Evolutionary conservation across 2,888 invertebrate genomes (phyloP).

Genomic region (Metalampra italica): DNA sequence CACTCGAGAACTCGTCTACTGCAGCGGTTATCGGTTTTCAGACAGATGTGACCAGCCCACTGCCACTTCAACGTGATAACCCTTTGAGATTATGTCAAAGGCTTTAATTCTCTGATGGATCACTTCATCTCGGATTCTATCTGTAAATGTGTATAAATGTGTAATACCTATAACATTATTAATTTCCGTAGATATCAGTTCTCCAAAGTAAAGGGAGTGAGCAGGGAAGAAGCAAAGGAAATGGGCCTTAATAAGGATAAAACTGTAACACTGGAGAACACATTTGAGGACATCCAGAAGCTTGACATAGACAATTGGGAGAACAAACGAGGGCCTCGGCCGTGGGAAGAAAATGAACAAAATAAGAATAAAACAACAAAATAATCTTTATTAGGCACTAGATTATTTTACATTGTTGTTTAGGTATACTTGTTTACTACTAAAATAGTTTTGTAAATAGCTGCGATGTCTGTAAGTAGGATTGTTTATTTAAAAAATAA

Average conservation of each 20-base stretch:
- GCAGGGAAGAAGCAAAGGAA: conserved; percentile 82
- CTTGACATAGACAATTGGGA: conserved; percentile 91
- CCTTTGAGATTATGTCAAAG: too few species aligned
- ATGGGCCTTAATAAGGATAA: conserved; percentile 82
- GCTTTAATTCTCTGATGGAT: too few species aligned
- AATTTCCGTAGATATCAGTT: conserved; percentile 73
- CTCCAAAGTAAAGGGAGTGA: conserved; percentile 76
- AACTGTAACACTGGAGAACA: conserved; percentile 85
- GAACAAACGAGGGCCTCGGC: conserved; percentile 90
- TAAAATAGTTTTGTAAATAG: too few species aligned
- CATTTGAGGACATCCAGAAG: conserved; percentile 85
- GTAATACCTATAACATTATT: neutral
- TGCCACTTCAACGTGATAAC: too few species aligned
- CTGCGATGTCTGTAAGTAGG: too few species aligned
- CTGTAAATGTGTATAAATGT: too few species aligned
- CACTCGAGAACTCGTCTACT: too few species aligned
- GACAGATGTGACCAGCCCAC: too few species aligned
- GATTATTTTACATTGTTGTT: conserved; percentile 1
- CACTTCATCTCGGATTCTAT: too few species aligned
- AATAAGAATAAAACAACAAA: conserved; percentile 20
- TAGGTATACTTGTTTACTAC: conserved; percentile 8
- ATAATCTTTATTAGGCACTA: conserved; percentile 11
- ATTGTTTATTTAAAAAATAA: too few species aligned
- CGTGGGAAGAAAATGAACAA: conserved; percentile 84
- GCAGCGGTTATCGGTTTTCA: too few species aligned